These are phyloP conservation scores for Toxostoma redivivum DNA, from an alignment of 2,113 vertebrate genomes.

Conservation along the genomic window DNA sequence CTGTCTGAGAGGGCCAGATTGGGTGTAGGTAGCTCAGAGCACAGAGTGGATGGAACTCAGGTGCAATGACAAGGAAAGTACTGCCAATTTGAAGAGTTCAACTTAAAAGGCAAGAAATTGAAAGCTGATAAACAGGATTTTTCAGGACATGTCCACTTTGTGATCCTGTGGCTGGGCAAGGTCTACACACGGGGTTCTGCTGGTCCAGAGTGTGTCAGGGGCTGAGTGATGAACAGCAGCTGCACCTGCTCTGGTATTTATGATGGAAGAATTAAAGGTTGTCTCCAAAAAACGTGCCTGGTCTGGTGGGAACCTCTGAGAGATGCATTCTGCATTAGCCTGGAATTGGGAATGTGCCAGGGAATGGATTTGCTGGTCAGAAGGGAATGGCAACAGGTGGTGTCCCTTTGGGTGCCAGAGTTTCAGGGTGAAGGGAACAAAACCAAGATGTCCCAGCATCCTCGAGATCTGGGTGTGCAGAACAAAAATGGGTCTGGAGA, in stretches of 20 bases:
- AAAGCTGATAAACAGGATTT: neutral
- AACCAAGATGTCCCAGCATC: neutral
- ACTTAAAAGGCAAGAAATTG: neutral
- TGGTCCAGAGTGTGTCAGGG: accelerated
- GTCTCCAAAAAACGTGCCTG: neutral
- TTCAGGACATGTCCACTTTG: neutral
- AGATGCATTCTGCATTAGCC: neutral
- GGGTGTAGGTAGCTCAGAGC: neutral
- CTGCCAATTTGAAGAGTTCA: neutral
- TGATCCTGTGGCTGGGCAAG: neutral
- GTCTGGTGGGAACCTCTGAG: neutral
- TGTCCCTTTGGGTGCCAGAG: neutral
- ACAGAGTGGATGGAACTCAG: neutral
- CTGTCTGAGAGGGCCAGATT: neutral
- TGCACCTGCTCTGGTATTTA: accelerated
- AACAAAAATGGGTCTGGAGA: neutral
- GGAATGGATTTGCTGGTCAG: neutral
- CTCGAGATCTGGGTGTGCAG: neutral
- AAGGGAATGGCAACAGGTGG: neutral
- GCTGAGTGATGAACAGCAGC: neutral
- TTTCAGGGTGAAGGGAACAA: neutral
- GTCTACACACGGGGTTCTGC: accelerated
- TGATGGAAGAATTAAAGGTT: neutral
- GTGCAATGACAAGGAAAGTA: neutral
- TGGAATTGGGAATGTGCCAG: accelerated